Percentiles rank a stretch among this genome's conserved stretches.
These are phyloP conservation scores for Patiria pectinifera DNA, from an alignment of 53 echinoderm and acorn worm species.

Conservation along the genomic window DNA sequence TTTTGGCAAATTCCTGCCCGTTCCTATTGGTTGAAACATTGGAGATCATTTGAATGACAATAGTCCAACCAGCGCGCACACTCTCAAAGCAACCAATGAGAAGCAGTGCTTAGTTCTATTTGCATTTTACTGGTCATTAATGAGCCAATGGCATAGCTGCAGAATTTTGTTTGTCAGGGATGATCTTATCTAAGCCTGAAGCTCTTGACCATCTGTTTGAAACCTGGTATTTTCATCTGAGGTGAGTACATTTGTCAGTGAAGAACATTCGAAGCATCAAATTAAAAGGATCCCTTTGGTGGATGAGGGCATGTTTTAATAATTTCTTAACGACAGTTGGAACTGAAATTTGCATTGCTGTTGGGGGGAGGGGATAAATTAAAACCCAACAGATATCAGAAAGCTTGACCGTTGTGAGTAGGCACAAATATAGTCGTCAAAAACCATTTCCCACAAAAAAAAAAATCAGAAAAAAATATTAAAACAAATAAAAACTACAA, in stretches of 20 bases:
- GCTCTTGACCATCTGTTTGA: neutral
- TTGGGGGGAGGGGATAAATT: too few relatives aligned
- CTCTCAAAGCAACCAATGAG: neutral
- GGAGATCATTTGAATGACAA: neutral
- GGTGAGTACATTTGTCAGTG: neutral
- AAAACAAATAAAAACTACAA: conserved; percentile 3
- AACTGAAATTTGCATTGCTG: neutral
- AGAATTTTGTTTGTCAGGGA: neutral
- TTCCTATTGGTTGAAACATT: neutral
- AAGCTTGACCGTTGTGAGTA: neutral
- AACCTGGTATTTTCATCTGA: neutral
- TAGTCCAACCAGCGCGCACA: neutral
- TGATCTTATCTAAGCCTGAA: neutral
- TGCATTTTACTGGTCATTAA: neutral
- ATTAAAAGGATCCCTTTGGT: neutral
- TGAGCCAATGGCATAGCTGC: neutral
- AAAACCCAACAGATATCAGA: too few relatives aligned
- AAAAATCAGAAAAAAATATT: neutral
- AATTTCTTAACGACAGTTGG: neutral
- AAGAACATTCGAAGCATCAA: neutral
- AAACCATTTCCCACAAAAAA: neutral
- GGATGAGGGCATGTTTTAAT: neutral
- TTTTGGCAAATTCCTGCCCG: too few relatives aligned
- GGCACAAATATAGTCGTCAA: neutral
- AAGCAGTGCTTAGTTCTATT: neutral